Evolutionary conservation across 1,140 invertebrate species (phyloP).

Genomic region (Anastatus disparis): DNA sequence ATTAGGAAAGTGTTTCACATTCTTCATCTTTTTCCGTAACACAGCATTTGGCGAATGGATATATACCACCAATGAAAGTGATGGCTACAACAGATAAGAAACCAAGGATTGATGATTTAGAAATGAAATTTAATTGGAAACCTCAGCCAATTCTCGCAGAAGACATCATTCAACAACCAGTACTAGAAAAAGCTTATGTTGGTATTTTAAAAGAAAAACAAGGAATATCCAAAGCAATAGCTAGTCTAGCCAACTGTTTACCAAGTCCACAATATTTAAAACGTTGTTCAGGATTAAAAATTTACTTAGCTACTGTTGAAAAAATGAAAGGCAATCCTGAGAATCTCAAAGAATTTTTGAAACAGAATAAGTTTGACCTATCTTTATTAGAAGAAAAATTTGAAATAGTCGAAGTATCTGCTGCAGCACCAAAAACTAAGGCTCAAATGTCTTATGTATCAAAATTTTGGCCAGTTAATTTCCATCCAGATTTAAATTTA

Average conservation of each 20-base stretch:
- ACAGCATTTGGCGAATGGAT: conserved; percentile 4
- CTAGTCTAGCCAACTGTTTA: conserved; percentile 69
- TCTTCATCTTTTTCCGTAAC: conserved; percentile 30
- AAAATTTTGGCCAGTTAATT: conserved; percentile 85
- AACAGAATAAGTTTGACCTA: conserved; percentile 66
- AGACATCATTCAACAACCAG: conserved; percentile 65
- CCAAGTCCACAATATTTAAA: conserved; percentile 78
- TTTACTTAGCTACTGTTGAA: conserved; percentile 69
- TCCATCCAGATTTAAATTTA: conserved; percentile 79
- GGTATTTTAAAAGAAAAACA: conserved; percentile 71
- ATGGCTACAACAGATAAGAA: conserved; percentile 10
- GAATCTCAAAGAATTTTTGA: conserved; percentile 65
- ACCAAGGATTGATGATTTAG: neutral
- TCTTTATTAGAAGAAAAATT: conserved; percentile 68
- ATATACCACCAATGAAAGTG: neutral
- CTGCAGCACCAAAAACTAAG: conserved; percentile 71
- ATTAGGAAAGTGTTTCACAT: conserved; percentile 20
- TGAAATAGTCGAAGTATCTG: conserved; percentile 71
- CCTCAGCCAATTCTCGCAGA: conserved; percentile 66
- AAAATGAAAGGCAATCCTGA: conserved; percentile 37
- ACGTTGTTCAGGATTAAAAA: conserved; percentile 72
- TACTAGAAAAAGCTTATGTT: conserved; percentile 70
- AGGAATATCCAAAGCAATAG: conserved; percentile 73
- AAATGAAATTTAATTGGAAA: conserved; percentile 47
- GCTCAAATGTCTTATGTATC: conserved; percentile 74